phyloP scores from a whole-genome alignment of 1,140 invertebrate genomes.

The Oryzaephilus surinamensis region DNA sequence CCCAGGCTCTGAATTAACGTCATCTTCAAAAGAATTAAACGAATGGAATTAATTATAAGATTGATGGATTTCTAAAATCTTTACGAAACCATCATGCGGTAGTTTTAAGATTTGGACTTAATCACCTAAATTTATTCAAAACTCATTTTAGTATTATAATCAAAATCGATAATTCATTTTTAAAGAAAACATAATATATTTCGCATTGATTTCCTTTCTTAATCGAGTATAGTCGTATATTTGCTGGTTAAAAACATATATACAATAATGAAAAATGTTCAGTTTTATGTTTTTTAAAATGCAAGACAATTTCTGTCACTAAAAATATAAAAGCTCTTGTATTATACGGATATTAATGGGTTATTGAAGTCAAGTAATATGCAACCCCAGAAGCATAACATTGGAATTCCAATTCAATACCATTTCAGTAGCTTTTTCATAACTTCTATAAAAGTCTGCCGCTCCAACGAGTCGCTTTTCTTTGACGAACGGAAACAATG shows the following conservation, averaged over 20 bases:
- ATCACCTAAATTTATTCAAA: conserved; percentile 20
- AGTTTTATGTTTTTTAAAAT: too few relatives aligned
- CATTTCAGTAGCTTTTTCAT: conserved; percentile 15
- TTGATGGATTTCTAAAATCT: conserved; percentile 33
- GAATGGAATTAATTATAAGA: conserved; percentile 39
- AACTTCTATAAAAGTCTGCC: conserved; percentile 17
- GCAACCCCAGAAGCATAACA: too few relatives aligned
- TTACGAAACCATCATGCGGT: conserved; percentile 14
- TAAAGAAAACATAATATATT: too few relatives aligned
- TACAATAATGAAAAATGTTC: too few relatives aligned
- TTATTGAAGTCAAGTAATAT: too few relatives aligned
- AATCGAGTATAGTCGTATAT: too few relatives aligned
- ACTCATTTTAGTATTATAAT: conserved; percentile 17
- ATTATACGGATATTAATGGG: too few relatives aligned
- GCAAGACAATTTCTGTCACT: too few relatives aligned
- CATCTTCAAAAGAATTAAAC: conserved; percentile 39
- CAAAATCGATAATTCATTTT: conserved; percentile 19
- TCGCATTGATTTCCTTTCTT: too few relatives aligned
- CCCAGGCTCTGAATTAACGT: conserved; percentile 36
- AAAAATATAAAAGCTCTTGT: too few relatives aligned
- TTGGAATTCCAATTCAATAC: conserved; percentile 13
- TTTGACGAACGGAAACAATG: conserved; percentile 14
- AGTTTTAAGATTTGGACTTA: conserved; percentile 15
- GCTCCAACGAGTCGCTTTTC: conserved; percentile 14
- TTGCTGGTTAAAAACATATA: too few relatives aligned